Evolutionary conservation across 1,140 invertebrate genomes (phyloP).

Genomic region (Melipona quadrifasciata): DNA sequence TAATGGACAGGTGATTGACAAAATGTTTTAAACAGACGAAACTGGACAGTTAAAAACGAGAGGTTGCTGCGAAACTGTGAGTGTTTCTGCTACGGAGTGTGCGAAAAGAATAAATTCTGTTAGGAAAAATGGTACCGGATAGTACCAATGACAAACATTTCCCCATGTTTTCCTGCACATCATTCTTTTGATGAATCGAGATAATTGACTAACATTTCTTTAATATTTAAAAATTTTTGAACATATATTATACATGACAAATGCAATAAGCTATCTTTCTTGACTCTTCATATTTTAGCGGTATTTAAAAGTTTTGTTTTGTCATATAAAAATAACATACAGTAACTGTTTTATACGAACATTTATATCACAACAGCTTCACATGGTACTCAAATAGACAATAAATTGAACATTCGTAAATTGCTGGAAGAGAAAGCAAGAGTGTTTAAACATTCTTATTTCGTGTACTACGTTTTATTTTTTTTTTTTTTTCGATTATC

Average conservation of each 20-base stretch:
- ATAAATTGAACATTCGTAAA: no score
- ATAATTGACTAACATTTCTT: neutral
- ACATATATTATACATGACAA: neutral
- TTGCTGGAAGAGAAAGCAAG: no score
- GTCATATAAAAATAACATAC: no score
- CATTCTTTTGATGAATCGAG: neutral
- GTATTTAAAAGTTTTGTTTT: no score
- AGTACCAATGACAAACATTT: neutral
- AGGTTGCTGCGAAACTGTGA: neutral
- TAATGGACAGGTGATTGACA: conserved; percentile 27
- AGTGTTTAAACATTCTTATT: no score
- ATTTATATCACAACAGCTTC: no score
- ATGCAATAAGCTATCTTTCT: neutral
- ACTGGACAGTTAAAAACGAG: neutral
- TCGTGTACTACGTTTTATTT: no score
- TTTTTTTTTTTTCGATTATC: no score
- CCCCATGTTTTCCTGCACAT: neutral
- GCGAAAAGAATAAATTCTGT: neutral
- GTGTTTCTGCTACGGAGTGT: neutral
- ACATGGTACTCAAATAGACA: no score
- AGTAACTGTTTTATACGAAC: no score
- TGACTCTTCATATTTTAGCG: no score
- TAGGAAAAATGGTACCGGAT: neutral
- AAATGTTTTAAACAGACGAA: neutral
- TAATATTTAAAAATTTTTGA: neutral